Evolutionary conservation across 2,888 invertebrate species (phyloP), one percentile per base, ranked within the genome.

Genomic region (Drosophila recens): DNA sequence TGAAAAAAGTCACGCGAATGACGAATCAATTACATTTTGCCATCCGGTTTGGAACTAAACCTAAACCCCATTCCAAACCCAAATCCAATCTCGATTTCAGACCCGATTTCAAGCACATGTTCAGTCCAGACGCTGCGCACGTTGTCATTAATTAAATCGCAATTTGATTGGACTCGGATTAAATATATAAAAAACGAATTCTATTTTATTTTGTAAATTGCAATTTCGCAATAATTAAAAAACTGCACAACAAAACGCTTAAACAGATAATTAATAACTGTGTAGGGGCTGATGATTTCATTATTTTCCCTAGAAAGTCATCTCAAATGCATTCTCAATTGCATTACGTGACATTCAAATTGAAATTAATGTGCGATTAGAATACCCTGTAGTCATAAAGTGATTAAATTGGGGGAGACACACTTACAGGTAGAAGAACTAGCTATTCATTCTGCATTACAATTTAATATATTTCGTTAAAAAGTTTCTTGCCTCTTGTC

Each of bases 1-100:
- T 76, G 67, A 82, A 82, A 38, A 38, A 71, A 59, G 9, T 30
- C 43, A 65, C 42, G 70, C 67, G 45, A 67, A 59, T 57, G 30
- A 33, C 48, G 34, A 71, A 40, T 52, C 46, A 59, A 53, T 53
- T n/a, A 38, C 20, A 38, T 38, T 13, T 27, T 17, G 15, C 17
- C 27, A 54, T 30, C 15, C 30, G 40, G 13, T 33, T 8, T 17
- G 36, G 27, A 36, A 36, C 8, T 15, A 3, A 13, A 42, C 6
- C 3, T 8, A 10, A 27, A 53, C 9, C 11, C 15, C 9, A 15
- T 34, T 40, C 3, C 11, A n/a, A 17, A 38, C 17, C 10, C 8
- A 10, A 33, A 49, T 42, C n/a, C 45, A 45, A 46, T 42, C 36
- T n/a, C 54, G 57, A 17, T n/a, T 30, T 17, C 23, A 45, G 72